Percentiles rank a stretch among this genome's conserved stretches.
Conservation (phyloP, 2,113 vertebrate species). For the Dunckerocampus dactyliophorus region DNA sequence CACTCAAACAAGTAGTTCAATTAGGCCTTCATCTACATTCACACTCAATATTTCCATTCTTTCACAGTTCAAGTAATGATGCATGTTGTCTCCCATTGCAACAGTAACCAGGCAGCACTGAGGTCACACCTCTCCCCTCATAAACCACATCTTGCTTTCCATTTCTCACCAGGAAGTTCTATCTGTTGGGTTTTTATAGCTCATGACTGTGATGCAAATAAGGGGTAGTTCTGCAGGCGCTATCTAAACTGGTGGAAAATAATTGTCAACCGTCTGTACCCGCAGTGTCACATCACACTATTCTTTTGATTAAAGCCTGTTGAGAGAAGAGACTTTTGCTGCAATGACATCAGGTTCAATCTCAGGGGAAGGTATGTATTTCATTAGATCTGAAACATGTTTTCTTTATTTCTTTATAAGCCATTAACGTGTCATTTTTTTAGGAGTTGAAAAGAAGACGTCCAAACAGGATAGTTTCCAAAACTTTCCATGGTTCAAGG, state of each 20-base stretch:
- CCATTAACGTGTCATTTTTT: neutral
- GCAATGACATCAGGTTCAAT: constrained; percentile 64
- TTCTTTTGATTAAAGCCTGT: constrained; percentile 39
- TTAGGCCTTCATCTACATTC: neutral
- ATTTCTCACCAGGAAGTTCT: constrained; percentile 70
- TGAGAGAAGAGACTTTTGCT: constrained; percentile 36
- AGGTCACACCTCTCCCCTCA: constrained; percentile 30
- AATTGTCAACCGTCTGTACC: constrained; percentile 64
- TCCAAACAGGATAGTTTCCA: constrained; percentile 27
- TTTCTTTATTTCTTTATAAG: neutral
- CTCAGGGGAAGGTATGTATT: constrained; percentile 62
- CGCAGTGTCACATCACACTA: constrained; percentile 37
- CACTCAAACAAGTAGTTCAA: constrained; percentile 14
- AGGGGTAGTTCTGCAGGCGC: constrained; percentile 17
- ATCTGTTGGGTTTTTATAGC: constrained; percentile 37
- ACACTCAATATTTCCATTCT: constrained; percentile 23
- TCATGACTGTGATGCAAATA: constrained; percentile 46
- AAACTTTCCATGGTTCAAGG: constrained; percentile 31
- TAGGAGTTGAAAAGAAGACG: constrained; percentile 49
- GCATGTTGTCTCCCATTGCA: constrained; percentile 26
- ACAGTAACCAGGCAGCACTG: constrained; percentile 41
- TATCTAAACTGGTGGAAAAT: constrained; percentile 67
- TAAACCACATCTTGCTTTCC: constrained; percentile 65
- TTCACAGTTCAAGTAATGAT: constrained; percentile 23
- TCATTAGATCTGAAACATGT: neutral